Percentiles rank a stretch among this genome's conserved stretches.
Conservation (phyloP, 2,888 invertebrate genomes). For the Rhingia rostrata region DNA sequence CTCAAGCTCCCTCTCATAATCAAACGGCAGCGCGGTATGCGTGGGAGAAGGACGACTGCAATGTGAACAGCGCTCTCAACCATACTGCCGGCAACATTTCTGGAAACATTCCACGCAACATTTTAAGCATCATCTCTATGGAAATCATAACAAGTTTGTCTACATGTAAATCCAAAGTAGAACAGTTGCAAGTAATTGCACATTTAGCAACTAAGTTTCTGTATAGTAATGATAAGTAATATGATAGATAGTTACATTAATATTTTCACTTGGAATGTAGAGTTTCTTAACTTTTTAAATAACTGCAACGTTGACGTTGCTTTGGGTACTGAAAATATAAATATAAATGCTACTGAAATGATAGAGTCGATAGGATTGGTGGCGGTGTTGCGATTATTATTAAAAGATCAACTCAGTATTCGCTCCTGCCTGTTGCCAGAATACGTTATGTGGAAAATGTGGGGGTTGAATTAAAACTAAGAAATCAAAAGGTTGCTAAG, state of each 20-base stretch:
- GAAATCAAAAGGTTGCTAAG: not conserved
- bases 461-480: too few relatives aligned
- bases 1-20: too few relatives aligned
- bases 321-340: slow-evolving; percentile 32
- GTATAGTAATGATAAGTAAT: not conserved
- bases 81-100: not conserved
- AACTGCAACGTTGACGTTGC: slow-evolving; percentile 20
- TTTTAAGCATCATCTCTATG: too few relatives aligned
- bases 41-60: too few relatives aligned
- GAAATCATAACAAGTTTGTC: slow-evolving; percentile 15
- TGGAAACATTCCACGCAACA: too few relatives aligned
- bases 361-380: slow-evolving; percentile 32
- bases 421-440: too few relatives aligned
- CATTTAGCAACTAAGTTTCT: slow-evolving; percentile 51
- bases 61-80: too few relatives aligned
- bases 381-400: too few relatives aligned
- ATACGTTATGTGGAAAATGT: too few relatives aligned
- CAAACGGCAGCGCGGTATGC: too few relatives aligned
- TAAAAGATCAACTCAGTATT: too few relatives aligned
- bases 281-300: slow-evolving; percentile 34
- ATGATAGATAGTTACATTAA: slow-evolving; percentile 34
- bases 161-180: slow-evolving; percentile 20
- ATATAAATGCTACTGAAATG: slow-evolving; percentile 31
- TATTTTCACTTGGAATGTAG: slow-evolving; percentile 41
- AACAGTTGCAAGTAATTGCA: slow-evolving; percentile 44